phyloP scores from a whole-genome alignment of 2,797 vertebrate genomes.

The Mallotus villosus region DNA sequence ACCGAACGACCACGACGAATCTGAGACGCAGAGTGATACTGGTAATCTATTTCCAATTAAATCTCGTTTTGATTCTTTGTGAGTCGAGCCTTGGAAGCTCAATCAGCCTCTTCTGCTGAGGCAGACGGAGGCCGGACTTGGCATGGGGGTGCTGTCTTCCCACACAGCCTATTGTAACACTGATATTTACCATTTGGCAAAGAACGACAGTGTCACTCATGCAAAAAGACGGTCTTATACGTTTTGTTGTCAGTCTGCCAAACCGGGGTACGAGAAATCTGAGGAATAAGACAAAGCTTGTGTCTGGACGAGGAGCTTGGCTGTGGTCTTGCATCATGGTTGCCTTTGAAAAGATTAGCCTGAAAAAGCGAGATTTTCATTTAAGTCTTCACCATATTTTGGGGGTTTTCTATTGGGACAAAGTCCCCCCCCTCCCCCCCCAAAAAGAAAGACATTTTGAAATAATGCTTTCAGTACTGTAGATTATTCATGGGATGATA shows the following conservation, averaged over 20 bases:
- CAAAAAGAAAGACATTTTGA: background rate
- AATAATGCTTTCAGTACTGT: conserved; percentile 1
- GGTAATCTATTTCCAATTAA: background rate
- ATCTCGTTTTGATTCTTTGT: background rate
- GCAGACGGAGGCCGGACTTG: background rate
- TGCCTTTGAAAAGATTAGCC: background rate
- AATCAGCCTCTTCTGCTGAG: background rate
- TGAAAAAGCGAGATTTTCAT: too few relatives aligned
- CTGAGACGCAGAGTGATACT: too few relatives aligned
- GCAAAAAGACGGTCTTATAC: background rate
- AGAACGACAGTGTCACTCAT: background rate
- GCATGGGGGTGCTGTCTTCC: background rate
- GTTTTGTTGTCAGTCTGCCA: conserved; percentile 7
- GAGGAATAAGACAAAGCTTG: conserved; percentile 12
- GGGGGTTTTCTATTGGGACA: conserved; percentile 17
- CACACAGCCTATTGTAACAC: background rate
- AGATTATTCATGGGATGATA: background rate
- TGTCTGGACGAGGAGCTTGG: conserved; percentile 6
- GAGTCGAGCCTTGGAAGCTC: background rate
- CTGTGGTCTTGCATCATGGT: background rate
- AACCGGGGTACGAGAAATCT: background rate
- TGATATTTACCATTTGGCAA: conserved; percentile 10
- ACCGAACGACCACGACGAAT: too few relatives aligned
- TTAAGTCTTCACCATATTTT: background rate
- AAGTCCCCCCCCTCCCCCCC: background rate